phyloP scores from a whole-genome alignment of 2,888 invertebrate species.

The Entomobrya proxima region DNA sequence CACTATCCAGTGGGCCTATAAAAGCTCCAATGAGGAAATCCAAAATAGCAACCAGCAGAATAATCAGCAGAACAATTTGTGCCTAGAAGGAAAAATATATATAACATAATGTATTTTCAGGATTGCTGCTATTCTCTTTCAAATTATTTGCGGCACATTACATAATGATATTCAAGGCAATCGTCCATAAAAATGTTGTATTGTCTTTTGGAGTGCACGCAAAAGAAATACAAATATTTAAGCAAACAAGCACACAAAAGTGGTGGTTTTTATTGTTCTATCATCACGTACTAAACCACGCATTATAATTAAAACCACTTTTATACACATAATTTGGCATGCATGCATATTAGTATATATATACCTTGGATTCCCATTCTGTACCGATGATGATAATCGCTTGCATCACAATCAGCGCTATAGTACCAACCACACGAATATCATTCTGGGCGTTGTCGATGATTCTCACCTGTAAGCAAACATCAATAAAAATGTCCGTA shows the following conservation, averaged over 20 bases:
- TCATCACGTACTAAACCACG: constrained; percentile 11
- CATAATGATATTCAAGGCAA: not conserved
- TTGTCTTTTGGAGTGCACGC: not conserved
- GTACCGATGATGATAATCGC: constrained; percentile 86
- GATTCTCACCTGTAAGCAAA: constrained; percentile 81
- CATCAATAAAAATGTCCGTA: constrained; percentile 37
- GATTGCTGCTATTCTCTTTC: not conserved
- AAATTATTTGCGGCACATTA: not conserved
- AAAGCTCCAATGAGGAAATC: constrained; percentile 93
- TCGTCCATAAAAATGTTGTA: not conserved
- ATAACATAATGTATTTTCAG: not conserved
- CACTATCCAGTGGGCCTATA: constrained; percentile 86
- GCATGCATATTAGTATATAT: not conserved
- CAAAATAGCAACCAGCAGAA: constrained; percentile 88
- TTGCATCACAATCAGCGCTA: constrained; percentile 75
- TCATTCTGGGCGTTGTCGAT: constrained; percentile 88
- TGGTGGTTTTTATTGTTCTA: constrained; percentile 8
- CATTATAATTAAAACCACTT: constrained; percentile 19
- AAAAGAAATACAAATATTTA: constrained; percentile 12
- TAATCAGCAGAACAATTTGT: constrained; percentile 89
- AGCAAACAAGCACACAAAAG: not conserved
- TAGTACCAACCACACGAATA: constrained; percentile 87
- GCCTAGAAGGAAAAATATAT: constrained; percentile 80
- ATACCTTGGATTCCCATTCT: constrained; percentile 96
- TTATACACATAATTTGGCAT: not conserved